Percentiles rank a stretch among this genome's conserved stretches.
Conservation (phyloP, 2,888 invertebrate genomes). For the Eumacrocentrus americanus region DNA sequence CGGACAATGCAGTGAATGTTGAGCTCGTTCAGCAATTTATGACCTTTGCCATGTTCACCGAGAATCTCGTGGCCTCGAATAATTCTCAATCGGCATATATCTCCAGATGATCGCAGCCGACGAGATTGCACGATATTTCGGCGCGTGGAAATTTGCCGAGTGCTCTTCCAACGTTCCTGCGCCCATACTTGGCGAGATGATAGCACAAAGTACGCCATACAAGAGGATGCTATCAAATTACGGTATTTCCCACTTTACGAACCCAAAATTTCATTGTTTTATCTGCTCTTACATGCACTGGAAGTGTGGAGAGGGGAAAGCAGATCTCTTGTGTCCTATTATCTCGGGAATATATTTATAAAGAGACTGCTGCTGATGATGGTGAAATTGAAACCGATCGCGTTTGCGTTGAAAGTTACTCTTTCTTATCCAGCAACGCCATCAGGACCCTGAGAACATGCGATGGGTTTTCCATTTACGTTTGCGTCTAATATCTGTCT, state of each 20-base stretch:
- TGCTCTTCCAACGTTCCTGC: background rate
- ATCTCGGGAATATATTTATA: constrained; percentile 1
- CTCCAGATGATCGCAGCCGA: background rate
- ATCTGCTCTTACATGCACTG: no score
- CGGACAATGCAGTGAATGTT: no score
- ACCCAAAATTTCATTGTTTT: background rate
- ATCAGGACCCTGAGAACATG: background rate
- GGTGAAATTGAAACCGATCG: constrained; percentile 20
- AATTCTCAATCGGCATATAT: constrained; percentile 6
- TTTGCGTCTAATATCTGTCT: background rate
- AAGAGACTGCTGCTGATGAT: background rate
- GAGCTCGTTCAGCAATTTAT: no score
- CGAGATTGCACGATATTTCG: constrained; percentile 10
- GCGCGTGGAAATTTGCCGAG: constrained; percentile 2
- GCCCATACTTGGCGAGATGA: background rate
- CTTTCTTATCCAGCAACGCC: background rate
- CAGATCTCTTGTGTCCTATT: constrained; percentile 32
- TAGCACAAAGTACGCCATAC: background rate
- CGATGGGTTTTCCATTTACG: constrained; percentile 19
- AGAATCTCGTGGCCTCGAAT: background rate
- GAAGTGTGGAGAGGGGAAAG: no score
- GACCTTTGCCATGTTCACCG: background rate
- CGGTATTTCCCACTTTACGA: no score
- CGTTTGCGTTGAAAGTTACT: constrained; percentile 2
- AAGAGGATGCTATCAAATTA: background rate